These are phyloP conservation scores for Euspilapteryx auroguttella DNA, from an alignment of 2,888 invertebrate species.

Conservation along the genomic window DNA sequence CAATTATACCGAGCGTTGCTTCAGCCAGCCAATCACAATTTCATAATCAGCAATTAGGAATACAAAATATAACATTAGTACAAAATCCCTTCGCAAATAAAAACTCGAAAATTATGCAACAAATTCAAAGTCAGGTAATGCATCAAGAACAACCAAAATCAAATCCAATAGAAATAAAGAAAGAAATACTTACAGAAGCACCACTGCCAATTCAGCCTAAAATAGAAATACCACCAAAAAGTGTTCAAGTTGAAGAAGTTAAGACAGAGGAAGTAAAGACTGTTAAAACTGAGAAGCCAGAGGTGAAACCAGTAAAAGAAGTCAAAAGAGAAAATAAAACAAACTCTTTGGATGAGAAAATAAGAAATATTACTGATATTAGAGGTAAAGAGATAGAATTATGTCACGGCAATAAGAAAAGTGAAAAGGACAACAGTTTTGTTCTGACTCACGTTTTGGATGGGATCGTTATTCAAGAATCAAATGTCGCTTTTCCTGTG, in stretches of 20 bases:
- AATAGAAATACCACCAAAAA: neutral
- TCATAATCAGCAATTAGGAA: no score
- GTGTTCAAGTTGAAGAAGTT: neutral
- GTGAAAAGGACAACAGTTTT: constrained; percentile 16
- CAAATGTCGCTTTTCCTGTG: constrained; percentile 45
- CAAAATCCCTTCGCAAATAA: no score
- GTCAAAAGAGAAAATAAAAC: neutral
- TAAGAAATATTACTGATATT: neutral
- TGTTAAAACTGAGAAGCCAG: neutral
- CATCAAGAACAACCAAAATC: no score
- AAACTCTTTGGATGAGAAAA: constrained; percentile 1
- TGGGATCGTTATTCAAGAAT: constrained; percentile 48
- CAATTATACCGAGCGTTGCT: neutral
- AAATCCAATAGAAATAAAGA: neutral
- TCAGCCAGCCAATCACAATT: no score
- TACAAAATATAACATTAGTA: no score
- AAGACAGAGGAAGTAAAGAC: neutral
- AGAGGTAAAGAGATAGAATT: constrained; percentile 12
- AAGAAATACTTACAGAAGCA: neutral
- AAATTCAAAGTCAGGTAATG: no score
- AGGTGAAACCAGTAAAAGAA: neutral
- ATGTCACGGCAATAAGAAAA: constrained; percentile 9
- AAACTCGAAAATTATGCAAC: no score
- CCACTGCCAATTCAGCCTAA: neutral
- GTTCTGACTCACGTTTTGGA: constrained; percentile 42